phyloP scores from a whole-genome alignment of 2,797 vertebrate species.

The Onychomys arenicola region DNA sequence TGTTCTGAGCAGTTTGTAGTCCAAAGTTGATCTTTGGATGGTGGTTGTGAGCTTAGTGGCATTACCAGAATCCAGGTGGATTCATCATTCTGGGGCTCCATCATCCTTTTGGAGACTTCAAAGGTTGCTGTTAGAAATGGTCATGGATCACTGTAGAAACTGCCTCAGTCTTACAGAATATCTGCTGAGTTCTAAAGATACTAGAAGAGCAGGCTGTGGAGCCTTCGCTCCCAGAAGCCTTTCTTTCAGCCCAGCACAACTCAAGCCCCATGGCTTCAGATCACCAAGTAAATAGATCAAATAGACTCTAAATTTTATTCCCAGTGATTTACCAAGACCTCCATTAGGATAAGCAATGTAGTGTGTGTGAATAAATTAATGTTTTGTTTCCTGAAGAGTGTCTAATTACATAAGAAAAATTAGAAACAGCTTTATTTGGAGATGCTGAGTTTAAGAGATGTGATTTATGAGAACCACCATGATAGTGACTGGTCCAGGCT shows the following conservation, averaged over 20 bases:
- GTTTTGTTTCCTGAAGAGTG: background rate
- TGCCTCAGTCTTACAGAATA: background rate
- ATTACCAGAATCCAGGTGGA: too few species aligned
- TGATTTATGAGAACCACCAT: background rate
- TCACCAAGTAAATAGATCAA: background rate
- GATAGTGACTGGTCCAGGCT: background rate
- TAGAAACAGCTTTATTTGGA: constrained; percentile 21
- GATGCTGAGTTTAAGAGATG: background rate
- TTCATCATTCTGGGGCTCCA: too few species aligned
- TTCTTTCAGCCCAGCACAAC: background rate
- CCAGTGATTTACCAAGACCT: background rate
- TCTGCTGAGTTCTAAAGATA: background rate
- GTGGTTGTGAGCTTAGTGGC: too few species aligned
- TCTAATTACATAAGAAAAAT: constrained; percentile 15
- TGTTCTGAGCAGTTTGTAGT: too few species aligned
- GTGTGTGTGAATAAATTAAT: background rate
- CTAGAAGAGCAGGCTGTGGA: background rate
- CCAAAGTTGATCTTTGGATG: too few species aligned
- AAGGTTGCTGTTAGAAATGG: too few species aligned
- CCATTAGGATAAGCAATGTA: background rate
- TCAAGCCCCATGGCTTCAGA: background rate
- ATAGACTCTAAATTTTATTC: background rate
- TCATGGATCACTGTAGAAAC: too few species aligned
- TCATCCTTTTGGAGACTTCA: too few species aligned
- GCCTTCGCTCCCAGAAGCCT: background rate